Evolutionary conservation across 1,140 invertebrate genomes (phyloP).

Genomic region (Metopolophium dirhodum): DNA sequence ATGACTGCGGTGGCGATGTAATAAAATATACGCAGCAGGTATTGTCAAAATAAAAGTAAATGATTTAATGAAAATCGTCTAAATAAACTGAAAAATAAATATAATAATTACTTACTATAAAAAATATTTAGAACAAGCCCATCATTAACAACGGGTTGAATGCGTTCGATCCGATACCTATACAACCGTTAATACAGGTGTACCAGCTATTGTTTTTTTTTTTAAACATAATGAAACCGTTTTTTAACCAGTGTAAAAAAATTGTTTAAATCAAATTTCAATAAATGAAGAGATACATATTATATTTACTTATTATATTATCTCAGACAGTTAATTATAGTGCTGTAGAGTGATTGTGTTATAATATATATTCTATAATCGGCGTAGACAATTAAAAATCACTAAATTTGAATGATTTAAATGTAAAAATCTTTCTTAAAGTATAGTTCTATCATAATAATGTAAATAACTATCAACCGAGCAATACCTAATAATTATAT

Average conservation of each 20-base stretch:
- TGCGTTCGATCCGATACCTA: too few relatives aligned
- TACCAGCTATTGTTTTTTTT: too few relatives aligned
- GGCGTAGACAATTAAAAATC: neutral
- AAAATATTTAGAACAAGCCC: too few relatives aligned
- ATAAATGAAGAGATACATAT: too few relatives aligned
- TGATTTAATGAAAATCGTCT: neutral
- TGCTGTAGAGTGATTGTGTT: neutral
- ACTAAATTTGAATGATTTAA: neutral
- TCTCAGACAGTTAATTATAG: neutral
- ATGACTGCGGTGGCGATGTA: neutral
- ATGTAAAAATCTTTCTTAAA: neutral
- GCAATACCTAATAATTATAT: neutral
- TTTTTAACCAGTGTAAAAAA: neutral
- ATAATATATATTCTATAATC: neutral
- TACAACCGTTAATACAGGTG: too few relatives aligned
- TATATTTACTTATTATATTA: too few relatives aligned
- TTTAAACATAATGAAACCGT: neutral
- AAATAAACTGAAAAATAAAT: neutral
- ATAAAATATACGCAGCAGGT: neutral
- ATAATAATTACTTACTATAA: neutral
- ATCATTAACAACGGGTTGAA: too few relatives aligned
- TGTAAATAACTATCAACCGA: neutral
- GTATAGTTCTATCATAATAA: neutral
- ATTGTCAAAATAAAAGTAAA: neutral
- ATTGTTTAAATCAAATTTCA: too few relatives aligned